A percentile compares a stretch with the other conserved stretches of the same genome.
Evolutionary conservation across 2,113 vertebrate species (phyloP).

Genomic region (Aleadryas rufinucha): DNA sequence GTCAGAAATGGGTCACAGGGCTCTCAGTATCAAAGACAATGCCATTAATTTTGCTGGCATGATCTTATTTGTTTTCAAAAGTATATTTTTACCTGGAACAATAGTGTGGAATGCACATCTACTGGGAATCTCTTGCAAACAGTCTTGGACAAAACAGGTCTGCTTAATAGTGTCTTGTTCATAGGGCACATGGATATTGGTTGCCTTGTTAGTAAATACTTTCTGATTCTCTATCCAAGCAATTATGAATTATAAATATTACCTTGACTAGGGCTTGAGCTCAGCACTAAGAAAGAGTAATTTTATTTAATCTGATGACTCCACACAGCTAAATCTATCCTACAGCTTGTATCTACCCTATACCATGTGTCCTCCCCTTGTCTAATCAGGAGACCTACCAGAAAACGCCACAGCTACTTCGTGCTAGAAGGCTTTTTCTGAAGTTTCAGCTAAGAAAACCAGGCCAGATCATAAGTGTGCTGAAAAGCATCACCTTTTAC

Average conservation of each 20-base stretch:
- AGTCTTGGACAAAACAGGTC: neutral
- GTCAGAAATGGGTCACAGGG: neutral
- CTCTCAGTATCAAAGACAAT: neutral
- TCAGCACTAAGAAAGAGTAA: neutral
- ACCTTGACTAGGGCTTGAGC: neutral
- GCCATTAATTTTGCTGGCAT: neutral
- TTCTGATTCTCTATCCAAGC: neutral
- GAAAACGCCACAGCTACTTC: neutral
- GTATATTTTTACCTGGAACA: neutral
- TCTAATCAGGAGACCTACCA: neutral
- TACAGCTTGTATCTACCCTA: neutral
- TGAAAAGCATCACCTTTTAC: neutral
- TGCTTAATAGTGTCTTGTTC: neutral
- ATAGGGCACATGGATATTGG: neutral
- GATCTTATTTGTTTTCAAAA: neutral
- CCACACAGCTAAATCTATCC: neutral
- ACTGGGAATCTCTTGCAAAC: neutral
- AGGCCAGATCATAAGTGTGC: neutral
- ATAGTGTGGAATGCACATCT: neutral
- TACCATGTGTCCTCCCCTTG: neutral
- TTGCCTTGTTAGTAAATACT: neutral
- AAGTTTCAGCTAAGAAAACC: neutral
- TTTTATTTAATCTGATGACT: neutral
- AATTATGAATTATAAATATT: neutral
- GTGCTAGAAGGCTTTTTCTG: neutral